A percentile compares a stretch with the other conserved stretches of the same genome.
phyloP scores from a whole-genome alignment of 2,888 invertebrate species.

The Agrotis ipsilon region DNA sequence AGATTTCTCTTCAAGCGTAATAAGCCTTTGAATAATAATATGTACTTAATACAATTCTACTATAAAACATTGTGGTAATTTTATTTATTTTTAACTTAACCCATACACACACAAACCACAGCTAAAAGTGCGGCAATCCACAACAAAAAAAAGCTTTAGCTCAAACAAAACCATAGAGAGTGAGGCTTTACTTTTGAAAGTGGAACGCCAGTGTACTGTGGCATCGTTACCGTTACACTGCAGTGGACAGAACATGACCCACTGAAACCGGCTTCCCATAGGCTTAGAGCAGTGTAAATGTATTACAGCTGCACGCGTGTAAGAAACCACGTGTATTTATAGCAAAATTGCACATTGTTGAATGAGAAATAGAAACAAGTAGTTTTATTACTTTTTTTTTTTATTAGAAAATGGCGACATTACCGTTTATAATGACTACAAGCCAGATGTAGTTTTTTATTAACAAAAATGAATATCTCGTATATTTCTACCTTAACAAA shows the following conservation, averaged over 20 bases:
- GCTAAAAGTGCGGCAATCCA: background rate
- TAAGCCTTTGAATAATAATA: too few relatives aligned
- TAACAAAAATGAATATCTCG: background rate
- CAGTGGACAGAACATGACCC: conserved; percentile 33
- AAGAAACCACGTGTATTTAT: conserved; percentile 3
- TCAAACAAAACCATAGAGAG: conserved; percentile 9
- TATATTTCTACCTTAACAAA: background rate
- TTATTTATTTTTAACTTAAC: background rate
- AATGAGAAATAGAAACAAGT: background rate
- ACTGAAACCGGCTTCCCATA: conserved; percentile 39
- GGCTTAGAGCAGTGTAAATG: conserved; percentile 4
- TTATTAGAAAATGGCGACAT: background rate
- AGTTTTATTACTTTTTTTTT: background rate
- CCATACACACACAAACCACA: background rate
- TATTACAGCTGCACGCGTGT: conserved; percentile 3
- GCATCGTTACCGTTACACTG: conserved; percentile 40
- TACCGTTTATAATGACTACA: background rate
- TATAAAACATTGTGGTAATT: too few relatives aligned
- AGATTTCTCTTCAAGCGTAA: too few relatives aligned
- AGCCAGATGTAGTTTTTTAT: background rate
- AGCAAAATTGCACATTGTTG: background rate
- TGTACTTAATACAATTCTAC: too few relatives aligned
- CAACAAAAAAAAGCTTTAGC: background rate
- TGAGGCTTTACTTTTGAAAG: conserved; percentile 35
- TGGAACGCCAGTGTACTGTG: conserved; percentile 32